phyloP scores from a whole-genome alignment of 2,888 invertebrate genomes.

The Mimumesa dahlbomi region DNA sequence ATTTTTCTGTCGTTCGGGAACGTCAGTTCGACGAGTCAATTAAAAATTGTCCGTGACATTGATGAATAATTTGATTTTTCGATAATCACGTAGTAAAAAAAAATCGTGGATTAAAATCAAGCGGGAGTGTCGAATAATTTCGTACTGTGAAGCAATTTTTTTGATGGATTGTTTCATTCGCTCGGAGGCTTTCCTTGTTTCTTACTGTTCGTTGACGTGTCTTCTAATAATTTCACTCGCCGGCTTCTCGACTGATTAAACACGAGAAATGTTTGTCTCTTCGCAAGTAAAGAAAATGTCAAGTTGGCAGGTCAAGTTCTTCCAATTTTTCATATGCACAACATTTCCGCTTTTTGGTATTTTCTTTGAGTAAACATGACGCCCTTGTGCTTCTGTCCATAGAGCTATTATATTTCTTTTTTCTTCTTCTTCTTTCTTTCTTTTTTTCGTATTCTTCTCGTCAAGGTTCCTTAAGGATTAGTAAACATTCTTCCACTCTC shows the following conservation, averaged over 20 bases:
- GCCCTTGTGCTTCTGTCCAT: background rate
- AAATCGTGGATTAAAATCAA: no score
- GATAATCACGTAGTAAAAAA: no score
- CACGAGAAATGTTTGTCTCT: background rate
- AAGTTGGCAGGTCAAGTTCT: background rate
- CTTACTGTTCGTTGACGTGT: background rate
- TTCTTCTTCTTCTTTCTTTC: no score
- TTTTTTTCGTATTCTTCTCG: conserved; percentile 1
- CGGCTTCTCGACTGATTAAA: background rate
- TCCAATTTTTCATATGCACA: background rate
- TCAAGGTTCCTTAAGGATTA: conserved; percentile 4
- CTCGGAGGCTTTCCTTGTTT: no score
- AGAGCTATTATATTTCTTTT: no score
- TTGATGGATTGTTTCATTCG: no score
- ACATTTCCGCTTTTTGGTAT: background rate
- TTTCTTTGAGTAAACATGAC: background rate
- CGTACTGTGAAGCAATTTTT: background rate
- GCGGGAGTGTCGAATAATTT: no score
- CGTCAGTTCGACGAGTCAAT: no score
- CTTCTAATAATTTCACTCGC: background rate
- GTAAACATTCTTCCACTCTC: background rate
- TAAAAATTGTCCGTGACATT: no score
- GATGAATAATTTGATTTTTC: no score
- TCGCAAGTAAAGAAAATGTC: background rate
- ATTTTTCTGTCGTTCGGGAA: no score